Conservation (phyloP, 2,888 invertebrate species). For the Dolomedes plantarius region DNA sequence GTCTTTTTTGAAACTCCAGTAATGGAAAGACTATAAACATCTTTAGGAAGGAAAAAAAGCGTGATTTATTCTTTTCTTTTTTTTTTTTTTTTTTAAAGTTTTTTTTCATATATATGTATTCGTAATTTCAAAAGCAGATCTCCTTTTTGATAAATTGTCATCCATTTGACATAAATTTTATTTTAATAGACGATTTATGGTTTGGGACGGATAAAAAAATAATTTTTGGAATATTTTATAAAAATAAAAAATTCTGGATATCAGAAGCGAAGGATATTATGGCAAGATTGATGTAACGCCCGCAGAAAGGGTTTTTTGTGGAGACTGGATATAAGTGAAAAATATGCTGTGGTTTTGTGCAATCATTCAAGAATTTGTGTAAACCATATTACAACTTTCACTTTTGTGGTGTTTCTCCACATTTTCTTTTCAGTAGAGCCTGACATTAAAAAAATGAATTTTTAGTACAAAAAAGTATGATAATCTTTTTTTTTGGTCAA, state of each 20-base stretch:
- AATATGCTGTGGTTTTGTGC: neutral
- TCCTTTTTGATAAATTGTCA: conserved; percentile 51
- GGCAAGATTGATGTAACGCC: neutral
- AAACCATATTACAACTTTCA: no score
- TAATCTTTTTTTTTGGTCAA: no score
- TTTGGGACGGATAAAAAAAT: neutral
- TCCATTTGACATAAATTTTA: conserved; percentile 61
- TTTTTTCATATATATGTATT: conserved; percentile 18
- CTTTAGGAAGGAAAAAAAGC: neutral
- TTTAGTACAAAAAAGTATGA: no score
- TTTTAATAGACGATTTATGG: conserved; percentile 35
- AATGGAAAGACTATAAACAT: conserved; percentile 14
- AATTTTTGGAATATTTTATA: neutral
- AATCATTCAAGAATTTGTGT: neutral
- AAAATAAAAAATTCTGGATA: neutral
- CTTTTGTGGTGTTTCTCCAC: no score
- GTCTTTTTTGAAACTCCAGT: conserved; percentile 31
- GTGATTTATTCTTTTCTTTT: conserved; percentile 15
- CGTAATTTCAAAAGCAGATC: conserved; percentile 37
- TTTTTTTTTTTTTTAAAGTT: conserved; percentile 4
- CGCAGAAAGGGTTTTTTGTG: neutral
- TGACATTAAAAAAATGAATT: no score
- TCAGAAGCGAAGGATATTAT: neutral
- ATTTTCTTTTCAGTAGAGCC: no score
- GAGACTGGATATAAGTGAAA: neutral